These are phyloP conservation scores for Strigamia maritima DNA, from an alignment of 2,888 invertebrate genomes.

Conservation along the genomic window DNA sequence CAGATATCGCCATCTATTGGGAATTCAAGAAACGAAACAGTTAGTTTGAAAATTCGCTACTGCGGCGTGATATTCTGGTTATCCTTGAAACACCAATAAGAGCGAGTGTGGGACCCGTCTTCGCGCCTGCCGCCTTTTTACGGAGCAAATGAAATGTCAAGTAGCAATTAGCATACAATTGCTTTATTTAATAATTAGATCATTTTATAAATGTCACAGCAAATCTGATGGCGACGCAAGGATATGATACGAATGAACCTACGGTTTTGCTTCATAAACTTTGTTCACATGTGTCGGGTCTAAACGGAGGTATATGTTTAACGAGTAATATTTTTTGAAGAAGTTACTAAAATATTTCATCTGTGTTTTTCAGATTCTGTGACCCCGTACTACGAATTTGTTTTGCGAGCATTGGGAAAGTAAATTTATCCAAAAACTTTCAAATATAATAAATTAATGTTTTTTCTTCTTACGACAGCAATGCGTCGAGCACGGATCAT, in stretches of 20 bases:
- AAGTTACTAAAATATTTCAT: not conserved
- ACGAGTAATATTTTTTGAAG: not conserved
- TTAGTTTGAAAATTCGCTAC: too few species aligned
- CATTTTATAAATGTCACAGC: not conserved
- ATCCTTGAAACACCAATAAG: not conserved
- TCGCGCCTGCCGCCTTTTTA: not conserved
- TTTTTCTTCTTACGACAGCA: not conserved
- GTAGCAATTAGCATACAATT: not conserved
- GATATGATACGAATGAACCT: not conserved
- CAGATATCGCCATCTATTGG: too few species aligned
- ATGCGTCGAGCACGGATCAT: not conserved
- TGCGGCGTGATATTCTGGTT: not conserved
- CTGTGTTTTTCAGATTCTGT: not conserved
- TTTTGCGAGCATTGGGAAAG: not conserved
- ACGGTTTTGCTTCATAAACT: not conserved
- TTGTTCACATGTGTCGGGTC: not conserved
- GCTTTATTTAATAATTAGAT: not conserved
- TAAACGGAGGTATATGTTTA: not conserved
- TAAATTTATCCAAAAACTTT: not conserved
- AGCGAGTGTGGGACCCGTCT: not conserved
- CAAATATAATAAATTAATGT: not conserved
- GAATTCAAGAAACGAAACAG: too few species aligned
- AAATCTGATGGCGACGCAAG: constrained; percentile 17
- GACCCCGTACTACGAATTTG: not conserved
- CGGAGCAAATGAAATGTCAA: not conserved